These are phyloP conservation scores for Microplitis manilae DNA, from an alignment of 2,888 invertebrate species.

Conservation along the genomic window DNA sequence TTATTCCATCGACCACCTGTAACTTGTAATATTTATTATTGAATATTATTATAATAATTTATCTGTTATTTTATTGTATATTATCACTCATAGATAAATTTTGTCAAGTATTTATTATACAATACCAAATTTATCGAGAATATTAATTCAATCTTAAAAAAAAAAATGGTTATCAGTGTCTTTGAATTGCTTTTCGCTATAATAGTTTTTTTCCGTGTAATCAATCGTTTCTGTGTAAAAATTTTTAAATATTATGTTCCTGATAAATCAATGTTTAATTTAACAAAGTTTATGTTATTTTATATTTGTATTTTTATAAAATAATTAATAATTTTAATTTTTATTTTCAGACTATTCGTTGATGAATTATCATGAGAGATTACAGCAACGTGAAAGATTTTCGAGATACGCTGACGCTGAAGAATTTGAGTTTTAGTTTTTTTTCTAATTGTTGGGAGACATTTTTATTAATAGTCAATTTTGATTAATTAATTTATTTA, in stretches of 20 bases:
- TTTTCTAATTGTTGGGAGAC: background rate
- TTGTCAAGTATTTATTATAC: background rate
- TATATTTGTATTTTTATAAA: background rate
- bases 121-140: background rate
- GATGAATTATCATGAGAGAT: conserved; percentile 38
- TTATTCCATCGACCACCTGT: conserved; percentile 3
- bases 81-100: background rate
- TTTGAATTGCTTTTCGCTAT: too few species aligned
- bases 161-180: too few species aligned
- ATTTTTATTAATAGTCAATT: background rate
- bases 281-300: background rate
- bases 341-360: conserved; percentile 37
- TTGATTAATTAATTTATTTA: background rate
- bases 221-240: too few species aligned
- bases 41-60: background rate
- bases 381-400: conserved; percentile 5
- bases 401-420: background rate
- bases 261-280: background rate
- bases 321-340: conserved; percentile 30
- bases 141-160: too few species aligned
- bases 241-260: too few species aligned
- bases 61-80: background rate
- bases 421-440: conserved; percentile 7
- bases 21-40: background rate
- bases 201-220: too few species aligned